phyloP scores from a whole-genome alignment of 2,797 vertebrate species.

The Eospalax fontanierii region DNA sequence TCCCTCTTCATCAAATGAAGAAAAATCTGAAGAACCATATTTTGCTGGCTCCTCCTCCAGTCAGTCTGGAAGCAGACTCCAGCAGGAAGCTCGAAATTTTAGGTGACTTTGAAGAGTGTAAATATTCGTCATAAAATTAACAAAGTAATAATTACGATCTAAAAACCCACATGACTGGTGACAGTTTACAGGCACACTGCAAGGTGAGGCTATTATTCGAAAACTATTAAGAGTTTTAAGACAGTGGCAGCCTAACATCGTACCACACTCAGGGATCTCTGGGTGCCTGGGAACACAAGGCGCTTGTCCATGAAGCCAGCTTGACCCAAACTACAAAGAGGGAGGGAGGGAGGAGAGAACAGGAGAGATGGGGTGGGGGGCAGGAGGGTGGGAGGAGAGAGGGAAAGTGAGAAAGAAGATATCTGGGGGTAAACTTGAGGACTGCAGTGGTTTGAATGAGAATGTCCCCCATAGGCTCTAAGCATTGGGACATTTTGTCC shows the following conservation, averaged over 20 bases:
- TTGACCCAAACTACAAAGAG: neutral
- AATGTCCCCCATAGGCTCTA: no score
- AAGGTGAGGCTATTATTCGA: neutral
- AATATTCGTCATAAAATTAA: neutral
- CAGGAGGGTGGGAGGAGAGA: no score
- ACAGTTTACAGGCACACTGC: neutral
- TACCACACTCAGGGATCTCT: neutral
- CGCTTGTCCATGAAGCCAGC: neutral
- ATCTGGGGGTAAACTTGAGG: no score
- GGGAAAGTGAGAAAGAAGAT: no score
- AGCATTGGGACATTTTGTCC: no score
- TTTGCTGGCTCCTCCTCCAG: neutral
- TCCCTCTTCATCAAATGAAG: neutral
- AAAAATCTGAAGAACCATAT: neutral
- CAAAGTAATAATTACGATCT: neutral
- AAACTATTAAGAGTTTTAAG: neutral
- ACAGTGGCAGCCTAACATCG: neutral
- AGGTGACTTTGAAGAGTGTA: conserved; percentile 8
- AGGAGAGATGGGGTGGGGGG: neutral
- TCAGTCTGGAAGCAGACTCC: neutral
- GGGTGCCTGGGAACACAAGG: neutral
- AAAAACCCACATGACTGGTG: neutral
- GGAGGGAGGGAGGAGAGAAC: neutral
- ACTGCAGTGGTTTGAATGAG: no score
- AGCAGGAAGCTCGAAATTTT: neutral